Evolutionary conservation across 2,797 vertebrate genomes (phyloP), one percentile per base, ranked within the genome.

Genomic region (Notolepis coatsorum): DNA sequence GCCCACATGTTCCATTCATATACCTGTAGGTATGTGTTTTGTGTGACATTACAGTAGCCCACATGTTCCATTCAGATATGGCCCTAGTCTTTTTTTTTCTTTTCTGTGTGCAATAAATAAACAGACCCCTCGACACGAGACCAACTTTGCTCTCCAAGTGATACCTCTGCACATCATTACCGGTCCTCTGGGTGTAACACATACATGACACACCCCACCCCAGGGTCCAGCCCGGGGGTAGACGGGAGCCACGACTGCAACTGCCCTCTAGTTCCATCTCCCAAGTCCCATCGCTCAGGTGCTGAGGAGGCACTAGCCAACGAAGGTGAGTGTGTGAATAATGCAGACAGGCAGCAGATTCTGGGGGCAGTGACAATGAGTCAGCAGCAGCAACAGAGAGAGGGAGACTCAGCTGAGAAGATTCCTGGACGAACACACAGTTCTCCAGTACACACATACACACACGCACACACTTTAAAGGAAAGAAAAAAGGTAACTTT

Each of bases 281-380:
- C 42, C 42, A n/a, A 27, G 33, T 8, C 17, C n/a, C 33, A 10
- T 54, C 23, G 66, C 65, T 74, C 68, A 61, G 80, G 67, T 91
- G 88, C 90, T 90, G 92, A 92, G 79, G 68, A 79, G 80, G 85
- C 87, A 87, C 43, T 66, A 61, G 73, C 72, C 78, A 77, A 77
- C 75, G 72, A 88, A 89, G 87, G 87, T 89, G 87, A 87, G 88
- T 85, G 75, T 77, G 85, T 84, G 79, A 87, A 85, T 90, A 88
- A 91, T 90, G 85, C 90, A 88, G 85, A 71, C 85, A 85, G 80
- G 82, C 88, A 89, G 85, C 85, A 91, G 76, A 91, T 90, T 90
- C 80, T 74, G 71, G 71, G 76, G 72, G 86, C 7, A 84, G 77
- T 90, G 87, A 89, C 89, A 89, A 80, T 92, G 91, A 92, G 90